phyloP scores from a whole-genome alignment of 2,888 invertebrate species.

The Plutella xylostella region DNA sequence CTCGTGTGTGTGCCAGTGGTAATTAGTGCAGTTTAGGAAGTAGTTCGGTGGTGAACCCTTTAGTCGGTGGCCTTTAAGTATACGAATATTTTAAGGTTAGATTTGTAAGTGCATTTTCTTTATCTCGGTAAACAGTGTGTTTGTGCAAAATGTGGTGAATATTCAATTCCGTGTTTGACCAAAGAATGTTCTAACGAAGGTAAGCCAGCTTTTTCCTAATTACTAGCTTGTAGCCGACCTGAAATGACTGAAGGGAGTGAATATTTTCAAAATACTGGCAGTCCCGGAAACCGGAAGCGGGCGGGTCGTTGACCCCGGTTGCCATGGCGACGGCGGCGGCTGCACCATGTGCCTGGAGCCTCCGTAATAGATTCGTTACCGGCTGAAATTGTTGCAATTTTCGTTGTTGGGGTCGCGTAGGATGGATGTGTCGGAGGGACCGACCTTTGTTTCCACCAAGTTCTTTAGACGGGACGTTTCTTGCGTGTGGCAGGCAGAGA shows the following conservation, averaged over 20 bases:
- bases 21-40: background rate
- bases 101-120: too few relatives aligned
- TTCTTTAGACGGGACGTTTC: too few relatives aligned
- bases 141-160: too few relatives aligned
- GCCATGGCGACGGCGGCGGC: slow-evolving; percentile 44
- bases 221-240: too few relatives aligned
- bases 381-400: slow-evolving; percentile 4
- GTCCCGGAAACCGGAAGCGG: slow-evolving; percentile 26
- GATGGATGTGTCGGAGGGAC: too few relatives aligned
- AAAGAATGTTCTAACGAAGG: too few relatives aligned
- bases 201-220: too few relatives aligned
- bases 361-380: slow-evolving; percentile 2
- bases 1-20: background rate
- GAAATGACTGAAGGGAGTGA: slow-evolving; percentile 2
- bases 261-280: slow-evolving; percentile 2
- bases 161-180: too few relatives aligned
- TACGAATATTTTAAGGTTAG: too few relatives aligned
- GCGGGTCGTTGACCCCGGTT: slow-evolving; percentile 55
- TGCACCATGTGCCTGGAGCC: slow-evolving; percentile 40
- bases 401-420: too few relatives aligned
- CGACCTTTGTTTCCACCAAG: background rate
- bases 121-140: background rate
- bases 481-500: too few relatives aligned
- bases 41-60: background rate
- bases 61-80: slow-evolving; percentile 22